Evolutionary conservation across 2,113 vertebrate species (phyloP), one percentile per base, ranked within the genome.

Genomic region (Nibea coibor): DNA sequence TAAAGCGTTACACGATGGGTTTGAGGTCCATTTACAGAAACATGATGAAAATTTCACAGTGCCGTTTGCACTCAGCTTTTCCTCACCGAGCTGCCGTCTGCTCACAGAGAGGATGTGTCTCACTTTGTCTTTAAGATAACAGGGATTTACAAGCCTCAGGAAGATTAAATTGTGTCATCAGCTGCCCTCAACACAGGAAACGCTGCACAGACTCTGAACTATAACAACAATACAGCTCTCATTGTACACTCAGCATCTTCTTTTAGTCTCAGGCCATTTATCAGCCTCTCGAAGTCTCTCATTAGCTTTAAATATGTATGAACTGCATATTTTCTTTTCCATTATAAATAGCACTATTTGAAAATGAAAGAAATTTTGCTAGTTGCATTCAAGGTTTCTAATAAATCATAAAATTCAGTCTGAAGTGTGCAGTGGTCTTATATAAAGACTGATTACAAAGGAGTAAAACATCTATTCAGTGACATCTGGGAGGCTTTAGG

Each of bases 61-160:
- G 35, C 7, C 4, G 54, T 48, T 24, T 26, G 45, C 10, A 4
- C 5, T 20, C 8, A 11, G 28, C 58, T 51, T 47, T 19, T 42
- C 20, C 28, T 53, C 28, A 2, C 57, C 3, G 31, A 75, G 47
- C 48, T 9, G 47, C 47, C 14, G 14, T 47, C 69, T 45, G 39
- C 66, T 68, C 66, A 7, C 45, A 67, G 45, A 11, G 26, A 50
- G 5, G 48, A 22, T 10, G 35, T 43, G 62, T 26, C 51, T 42
- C 15, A 35, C 63, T 57, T 48, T 58, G 63, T 58, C 42, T 48
- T 67, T 7, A 48, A 76, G 74, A 76, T 35, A 67, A 67, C 63
- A 2, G 39, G 51, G 74, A 76, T 76, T 39, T 67, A 77, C 16
- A 66, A 43, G 47, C 45, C 72, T n/a, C 31, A n/a, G 74, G 53